Evolutionary conservation across 2,888 invertebrate genomes (phyloP), one percentile per base, ranked within the genome.

Genomic region (Dicroscelio sp.): DNA sequence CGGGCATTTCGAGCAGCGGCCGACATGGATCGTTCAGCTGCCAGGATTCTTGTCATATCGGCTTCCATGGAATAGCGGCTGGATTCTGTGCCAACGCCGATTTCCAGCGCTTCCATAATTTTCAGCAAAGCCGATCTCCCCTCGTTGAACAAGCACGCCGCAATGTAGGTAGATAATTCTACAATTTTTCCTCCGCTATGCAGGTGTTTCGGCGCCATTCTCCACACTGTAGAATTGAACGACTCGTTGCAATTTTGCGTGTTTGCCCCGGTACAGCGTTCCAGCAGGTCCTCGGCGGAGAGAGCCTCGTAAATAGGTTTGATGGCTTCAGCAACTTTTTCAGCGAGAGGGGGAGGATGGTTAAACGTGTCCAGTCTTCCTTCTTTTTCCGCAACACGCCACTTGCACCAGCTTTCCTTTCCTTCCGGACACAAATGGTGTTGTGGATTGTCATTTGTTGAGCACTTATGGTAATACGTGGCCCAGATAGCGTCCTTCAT

Each of bases 111-210:
- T 17, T 78, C 27, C 27, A 78, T 63, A 20, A 63, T 71, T 67
- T 83, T 79, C 79, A 79, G 65, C 52, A 79, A 76, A 76, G 76
- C 25, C 35, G 58, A 76, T 76, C 76, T 76, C 60, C 76, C 76
- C 52, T 80, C 31, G 31, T 60, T 78, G 78, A 58, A 58, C 55
- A 60, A 60, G 78, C 31, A 17, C 55, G 78, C 60, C n/a, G 67
- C 80, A 52, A 67, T 48, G 67, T 67, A 80, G 48, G 67, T 80
- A 63, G 35, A 63, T 60, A 63, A 38, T 43, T 79, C 65, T 0
- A 67, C 63, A 27, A 79, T 60, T 20, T 60, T 31, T 31, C 12
- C 20, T 27, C 79, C 79, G 60, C 65, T 25, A 79, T 63, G 17
- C 20, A 79, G 63, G 27, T 79, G 79, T 48, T 79, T 38, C 27